Conservation (phyloP, 2,888 invertebrate species). For the Hemicrepidius hirtus region DNA sequence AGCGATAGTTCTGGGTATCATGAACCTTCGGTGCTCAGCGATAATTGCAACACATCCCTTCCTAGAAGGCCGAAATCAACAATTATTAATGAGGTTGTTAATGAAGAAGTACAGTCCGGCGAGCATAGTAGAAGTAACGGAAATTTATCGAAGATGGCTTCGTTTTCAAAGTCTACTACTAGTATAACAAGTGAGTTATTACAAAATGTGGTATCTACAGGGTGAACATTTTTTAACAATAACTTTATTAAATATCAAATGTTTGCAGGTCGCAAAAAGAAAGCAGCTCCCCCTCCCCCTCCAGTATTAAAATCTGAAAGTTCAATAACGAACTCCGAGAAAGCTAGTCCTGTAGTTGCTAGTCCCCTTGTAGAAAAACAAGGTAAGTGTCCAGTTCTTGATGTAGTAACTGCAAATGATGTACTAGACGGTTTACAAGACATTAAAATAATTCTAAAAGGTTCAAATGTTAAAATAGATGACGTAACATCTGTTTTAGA, state of each 20-base stretch:
- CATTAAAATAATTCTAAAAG: background rate
- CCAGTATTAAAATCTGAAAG: constrained; percentile 66
- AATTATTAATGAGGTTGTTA: constrained; percentile 59
- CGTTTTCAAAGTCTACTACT: constrained; percentile 70
- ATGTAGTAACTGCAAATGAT: background rate
- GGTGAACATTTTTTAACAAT: background rate
- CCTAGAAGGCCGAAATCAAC: constrained; percentile 68
- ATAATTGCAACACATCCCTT: constrained; percentile 72
- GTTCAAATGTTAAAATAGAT: background rate
- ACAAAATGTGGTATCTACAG: constrained; percentile 1
- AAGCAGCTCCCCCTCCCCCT: constrained; percentile 76
- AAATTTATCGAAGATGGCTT: constrained; percentile 68
- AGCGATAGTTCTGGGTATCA: constrained; percentile 85
- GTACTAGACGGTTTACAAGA: background rate
- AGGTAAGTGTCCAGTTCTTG: constrained; percentile 33
- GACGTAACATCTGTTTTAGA: constrained; percentile 15
- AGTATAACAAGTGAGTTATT: constrained; percentile 64
- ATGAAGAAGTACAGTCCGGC: constrained; percentile 54
- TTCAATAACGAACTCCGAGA: constrained; percentile 64
- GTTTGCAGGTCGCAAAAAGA: constrained; percentile 75
- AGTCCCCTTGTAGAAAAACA: constrained; percentile 59
- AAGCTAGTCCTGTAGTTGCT: constrained; percentile 70
- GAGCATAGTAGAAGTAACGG: constrained; percentile 63
- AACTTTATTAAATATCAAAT: too few species aligned
- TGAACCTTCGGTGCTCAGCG: constrained; percentile 80